Evolutionary conservation across 2,113 vertebrate species (phyloP).

Genomic region (Dasyprocta punctata): DNA sequence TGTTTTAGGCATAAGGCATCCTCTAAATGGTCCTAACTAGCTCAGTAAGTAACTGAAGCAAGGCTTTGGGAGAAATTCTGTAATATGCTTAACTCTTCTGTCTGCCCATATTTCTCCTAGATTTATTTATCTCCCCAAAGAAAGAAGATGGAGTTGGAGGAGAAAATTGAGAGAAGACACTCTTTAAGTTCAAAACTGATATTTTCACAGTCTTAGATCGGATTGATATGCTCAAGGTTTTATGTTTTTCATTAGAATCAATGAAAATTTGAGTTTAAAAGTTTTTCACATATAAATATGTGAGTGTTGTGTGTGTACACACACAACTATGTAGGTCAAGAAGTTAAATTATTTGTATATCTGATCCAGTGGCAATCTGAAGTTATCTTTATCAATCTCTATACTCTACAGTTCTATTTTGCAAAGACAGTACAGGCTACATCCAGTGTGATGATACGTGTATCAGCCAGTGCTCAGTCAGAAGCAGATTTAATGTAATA

Average conservation of each 20-base stretch:
- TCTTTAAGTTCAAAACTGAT: background rate
- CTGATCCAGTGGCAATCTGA: background rate
- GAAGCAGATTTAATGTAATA: background rate
- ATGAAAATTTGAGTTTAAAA: background rate
- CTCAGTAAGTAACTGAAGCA: background rate
- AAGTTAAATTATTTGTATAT: background rate
- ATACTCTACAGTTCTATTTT: background rate
- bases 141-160: background rate
- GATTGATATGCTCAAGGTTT: background rate
- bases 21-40: background rate
- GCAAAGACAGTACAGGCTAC: background rate
- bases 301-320: background rate
- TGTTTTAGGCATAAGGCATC: background rate
- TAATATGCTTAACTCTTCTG: background rate
- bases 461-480: background rate
- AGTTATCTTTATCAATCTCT: background rate
- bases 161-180: background rate
- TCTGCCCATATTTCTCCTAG: background rate
- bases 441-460: background rate
- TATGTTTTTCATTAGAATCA: background rate
- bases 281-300: background rate
- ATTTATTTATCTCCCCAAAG: background rate
- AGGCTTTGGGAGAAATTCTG: background rate
- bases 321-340: background rate
- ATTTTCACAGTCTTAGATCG: background rate